Evolutionary conservation across 2,888 invertebrate genomes (phyloP).

Genomic region (Oscheius sp.): DNA sequence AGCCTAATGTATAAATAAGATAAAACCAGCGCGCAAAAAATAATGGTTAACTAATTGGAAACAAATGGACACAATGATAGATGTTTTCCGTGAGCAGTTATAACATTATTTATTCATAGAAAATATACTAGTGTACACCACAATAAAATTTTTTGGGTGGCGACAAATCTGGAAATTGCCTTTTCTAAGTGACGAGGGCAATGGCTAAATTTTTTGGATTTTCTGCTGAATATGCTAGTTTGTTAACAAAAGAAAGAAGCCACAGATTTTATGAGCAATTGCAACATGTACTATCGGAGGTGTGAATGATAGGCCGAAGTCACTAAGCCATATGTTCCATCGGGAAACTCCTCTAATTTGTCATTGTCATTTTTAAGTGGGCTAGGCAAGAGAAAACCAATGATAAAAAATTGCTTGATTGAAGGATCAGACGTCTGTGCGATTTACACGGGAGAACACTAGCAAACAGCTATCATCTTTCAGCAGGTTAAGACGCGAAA

Average conservation of each 20-base stretch:
- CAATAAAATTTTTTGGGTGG: too few relatives aligned
- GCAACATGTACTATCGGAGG: conserved; percentile 15
- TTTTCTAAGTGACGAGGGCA: too few relatives aligned
- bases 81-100: too few relatives aligned
- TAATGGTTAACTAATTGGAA: too few relatives aligned
- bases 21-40: not conserved
- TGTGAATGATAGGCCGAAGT: conserved; percentile 14
- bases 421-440: not conserved
- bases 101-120: too few relatives aligned
- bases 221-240: not conserved
- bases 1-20: not conserved
- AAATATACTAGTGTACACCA: too few relatives aligned
- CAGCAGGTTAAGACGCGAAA: conserved; percentile 15
- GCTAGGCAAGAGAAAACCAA: not conserved
- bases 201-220: too few relatives aligned
- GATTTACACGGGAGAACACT: conserved; percentile 20
- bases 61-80: too few relatives aligned
- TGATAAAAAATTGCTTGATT: not conserved
- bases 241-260: not conserved
- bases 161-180: too few relatives aligned
- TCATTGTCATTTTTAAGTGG: conserved; percentile 30
- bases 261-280: conserved; percentile 4
- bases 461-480: conserved; percentile 18
- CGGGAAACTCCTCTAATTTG: conserved; percentile 20
- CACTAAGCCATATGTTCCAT: not conserved